Conservation (phyloP, 2,113 vertebrate species). For the Arizona elegans region DNA sequence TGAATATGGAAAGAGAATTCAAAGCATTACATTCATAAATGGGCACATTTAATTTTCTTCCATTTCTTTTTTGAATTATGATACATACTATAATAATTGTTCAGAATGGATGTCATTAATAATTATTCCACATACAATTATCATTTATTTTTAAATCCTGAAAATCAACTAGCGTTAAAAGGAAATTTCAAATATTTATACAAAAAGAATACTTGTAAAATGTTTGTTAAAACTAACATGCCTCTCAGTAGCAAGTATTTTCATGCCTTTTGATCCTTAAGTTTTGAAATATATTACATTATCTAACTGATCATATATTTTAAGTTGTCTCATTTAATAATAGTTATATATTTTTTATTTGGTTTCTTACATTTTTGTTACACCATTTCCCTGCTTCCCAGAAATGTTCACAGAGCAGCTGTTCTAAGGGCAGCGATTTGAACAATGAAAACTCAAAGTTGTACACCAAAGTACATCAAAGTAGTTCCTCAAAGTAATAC, state of each 20-base stretch:
- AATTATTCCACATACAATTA: neutral
- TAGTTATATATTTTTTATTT: conserved; percentile 41
- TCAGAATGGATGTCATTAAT: neutral
- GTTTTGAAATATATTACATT: conserved; percentile 49
- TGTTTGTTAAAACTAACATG: neutral
- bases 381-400: neutral
- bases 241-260: neutral
- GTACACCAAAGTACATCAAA: neutral
- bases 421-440: neutral
- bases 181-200: neutral
- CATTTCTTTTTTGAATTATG: neutral
- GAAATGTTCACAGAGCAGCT: neutral
- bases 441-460: neutral
- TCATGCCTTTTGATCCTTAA: conserved; percentile 1
- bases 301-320: conserved; percentile 39
- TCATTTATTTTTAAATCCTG: neutral
- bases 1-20: neutral
- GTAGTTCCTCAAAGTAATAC: too few relatives aligned
- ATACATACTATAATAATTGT: neutral
- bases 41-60: neutral
- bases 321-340: conserved; percentile 46
- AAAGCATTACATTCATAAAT: neutral
- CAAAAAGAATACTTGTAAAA: neutral
- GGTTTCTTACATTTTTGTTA: conserved; percentile 30
- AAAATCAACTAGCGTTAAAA: neutral